Percentiles rank a stretch among this genome's conserved stretches.
Conservation (phyloP, 2,797 vertebrate genomes). For the Allochrocebus solatus region DNA sequence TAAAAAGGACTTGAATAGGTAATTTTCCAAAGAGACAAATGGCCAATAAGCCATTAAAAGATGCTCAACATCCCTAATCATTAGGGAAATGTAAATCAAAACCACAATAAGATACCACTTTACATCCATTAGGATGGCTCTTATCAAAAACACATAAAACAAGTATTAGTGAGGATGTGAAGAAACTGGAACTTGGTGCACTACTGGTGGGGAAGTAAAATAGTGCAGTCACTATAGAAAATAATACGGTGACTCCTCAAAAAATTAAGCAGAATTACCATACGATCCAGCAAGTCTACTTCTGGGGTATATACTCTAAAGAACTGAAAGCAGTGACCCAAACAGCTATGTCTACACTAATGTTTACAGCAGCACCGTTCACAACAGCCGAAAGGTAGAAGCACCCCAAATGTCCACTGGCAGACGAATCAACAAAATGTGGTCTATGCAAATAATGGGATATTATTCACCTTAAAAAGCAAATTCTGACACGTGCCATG, state of each 20-base stretch:
- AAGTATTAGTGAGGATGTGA: background rate
- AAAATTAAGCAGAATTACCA: fast-evolving
- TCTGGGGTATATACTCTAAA: fast-evolving
- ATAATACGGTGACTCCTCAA: fast-evolving
- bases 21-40: background rate
- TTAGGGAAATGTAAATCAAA: background rate
- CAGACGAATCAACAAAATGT: fast-evolving
- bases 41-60: background rate
- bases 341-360: fast-evolving
- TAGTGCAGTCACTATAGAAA: fast-evolving
- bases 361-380: fast-evolving
- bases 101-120: background rate
- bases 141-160: background rate
- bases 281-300: fast-evolving
- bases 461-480: background rate
- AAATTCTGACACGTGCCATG: background rate
- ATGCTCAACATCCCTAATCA: too few relatives aligned
- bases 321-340: background rate
- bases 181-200: fast-evolving
- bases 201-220: fast-evolving
- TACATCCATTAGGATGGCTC: background rate
- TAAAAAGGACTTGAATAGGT: background rate
- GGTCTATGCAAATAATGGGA: fast-evolving
- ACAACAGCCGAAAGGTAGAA: fast-evolving
- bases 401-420: fast-evolving